Evolutionary conservation across 2,888 invertebrate species (phyloP).

Genomic region (Aspidapion aeneum): DNA sequence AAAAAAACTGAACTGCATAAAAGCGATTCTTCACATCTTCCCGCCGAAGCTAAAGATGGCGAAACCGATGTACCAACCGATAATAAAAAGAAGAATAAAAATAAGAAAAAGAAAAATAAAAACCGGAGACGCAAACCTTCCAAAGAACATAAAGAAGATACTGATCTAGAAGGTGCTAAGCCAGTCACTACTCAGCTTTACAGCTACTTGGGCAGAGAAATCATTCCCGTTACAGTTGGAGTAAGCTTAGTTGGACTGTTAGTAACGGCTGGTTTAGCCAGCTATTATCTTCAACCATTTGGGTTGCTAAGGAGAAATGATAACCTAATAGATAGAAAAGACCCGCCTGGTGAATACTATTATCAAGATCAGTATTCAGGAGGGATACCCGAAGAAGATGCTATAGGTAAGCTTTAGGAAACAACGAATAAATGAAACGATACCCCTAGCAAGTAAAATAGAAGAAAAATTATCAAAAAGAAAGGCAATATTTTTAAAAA

Average conservation of each 20-base stretch:
- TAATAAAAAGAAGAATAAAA: constrained; percentile 41
- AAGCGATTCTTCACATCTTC: constrained; percentile 19
- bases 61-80: constrained; percentile 32
- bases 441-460: too few species aligned
- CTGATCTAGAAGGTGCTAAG: constrained; percentile 47
- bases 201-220: constrained; percentile 73
- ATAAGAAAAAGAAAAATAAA: constrained; percentile 58
- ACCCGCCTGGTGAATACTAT: constrained; percentile 56
- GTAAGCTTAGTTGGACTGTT: constrained; percentile 73
- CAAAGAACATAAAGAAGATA: constrained; percentile 44
- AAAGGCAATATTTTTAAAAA: too few species aligned
- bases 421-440: too few species aligned
- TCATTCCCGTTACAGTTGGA: constrained; percentile 73
- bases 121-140: constrained; percentile 58
- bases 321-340: constrained; percentile 62
- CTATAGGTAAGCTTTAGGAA: constrained; percentile 52
- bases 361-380: constrained; percentile 68
- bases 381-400: constrained; percentile 73
- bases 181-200: constrained; percentile 72
- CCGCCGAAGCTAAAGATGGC: constrained; percentile 44
- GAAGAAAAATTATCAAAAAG: too few species aligned
- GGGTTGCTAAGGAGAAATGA: constrained; percentile 59
- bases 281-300: constrained; percentile 74
- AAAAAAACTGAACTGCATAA: constrained; percentile 20
- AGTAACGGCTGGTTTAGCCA: constrained; percentile 70